These are phyloP conservation scores for Eupsittula cactorum DNA, from an alignment of 2,113 vertebrate genomes.

Conservation along the genomic window DNA sequence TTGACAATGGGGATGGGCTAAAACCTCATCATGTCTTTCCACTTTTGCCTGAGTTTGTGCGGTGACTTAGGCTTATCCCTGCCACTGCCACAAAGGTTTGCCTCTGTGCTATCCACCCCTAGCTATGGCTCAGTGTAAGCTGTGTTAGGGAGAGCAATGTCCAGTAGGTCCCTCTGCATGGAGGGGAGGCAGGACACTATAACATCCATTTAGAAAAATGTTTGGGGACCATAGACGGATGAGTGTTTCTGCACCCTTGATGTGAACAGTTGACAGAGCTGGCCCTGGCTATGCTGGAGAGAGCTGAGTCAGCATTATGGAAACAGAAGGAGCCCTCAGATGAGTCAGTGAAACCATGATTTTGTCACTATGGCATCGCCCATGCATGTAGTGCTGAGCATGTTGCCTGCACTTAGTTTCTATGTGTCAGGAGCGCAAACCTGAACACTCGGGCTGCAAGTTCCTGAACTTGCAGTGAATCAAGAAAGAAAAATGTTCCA, in stretches of 20 bases:
- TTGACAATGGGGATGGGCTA: not conserved
- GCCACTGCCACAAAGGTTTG: not conserved
- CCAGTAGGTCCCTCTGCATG: accelerated
- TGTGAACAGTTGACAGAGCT: not conserved
- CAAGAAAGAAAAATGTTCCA: not conserved
- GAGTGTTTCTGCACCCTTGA: not conserved
- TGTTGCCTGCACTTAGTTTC: not conserved
- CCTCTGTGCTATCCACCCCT: not conserved
- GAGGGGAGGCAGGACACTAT: not conserved
- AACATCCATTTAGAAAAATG: not conserved
- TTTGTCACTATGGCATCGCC: not conserved
- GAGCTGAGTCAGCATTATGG: not conserved
- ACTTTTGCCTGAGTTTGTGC: not conserved
- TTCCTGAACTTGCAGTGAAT: not conserved
- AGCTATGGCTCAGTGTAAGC: not conserved
- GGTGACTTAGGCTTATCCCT: not conserved
- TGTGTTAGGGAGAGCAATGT: accelerated
- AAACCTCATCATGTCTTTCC: not conserved
- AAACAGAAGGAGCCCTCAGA: not conserved
- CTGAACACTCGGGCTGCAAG: not conserved
- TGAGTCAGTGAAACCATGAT: not conserved
- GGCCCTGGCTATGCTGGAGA: not conserved
- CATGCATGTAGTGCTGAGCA: not conserved
- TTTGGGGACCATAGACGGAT: not conserved
- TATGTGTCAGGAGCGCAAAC: not conserved